Evolutionary conservation across 1,140 invertebrate genomes (phyloP).

Genomic region (Pachypeltis micranthus): DNA sequence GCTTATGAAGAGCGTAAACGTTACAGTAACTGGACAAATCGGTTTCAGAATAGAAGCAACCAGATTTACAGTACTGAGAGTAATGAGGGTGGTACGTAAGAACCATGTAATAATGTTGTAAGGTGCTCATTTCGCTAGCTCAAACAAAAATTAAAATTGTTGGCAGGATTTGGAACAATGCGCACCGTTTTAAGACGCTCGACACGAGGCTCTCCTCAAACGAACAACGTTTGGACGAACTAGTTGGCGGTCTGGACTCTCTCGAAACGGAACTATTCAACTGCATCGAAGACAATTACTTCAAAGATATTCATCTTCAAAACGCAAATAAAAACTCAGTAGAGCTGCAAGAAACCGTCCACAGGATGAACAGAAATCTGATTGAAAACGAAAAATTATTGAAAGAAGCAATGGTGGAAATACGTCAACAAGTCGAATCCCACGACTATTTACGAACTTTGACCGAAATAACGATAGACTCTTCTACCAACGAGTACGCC

Average conservation of each 20-base stretch:
- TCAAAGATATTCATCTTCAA: not conserved
- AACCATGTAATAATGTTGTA: no score
- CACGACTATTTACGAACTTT: not conserved
- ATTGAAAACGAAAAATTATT: not conserved
- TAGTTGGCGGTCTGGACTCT: not conserved
- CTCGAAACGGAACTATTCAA: not conserved
- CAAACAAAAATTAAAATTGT: no score
- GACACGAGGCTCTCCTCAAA: not conserved
- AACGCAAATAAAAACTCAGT: not conserved
- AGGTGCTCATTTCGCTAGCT: no score
- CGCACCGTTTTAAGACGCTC: not conserved
- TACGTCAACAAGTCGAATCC: not conserved
- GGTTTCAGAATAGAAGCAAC: no score
- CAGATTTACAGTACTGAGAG: no score
- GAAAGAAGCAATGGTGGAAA: not conserved
- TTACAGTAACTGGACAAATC: no score
- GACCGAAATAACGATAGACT: not conserved
- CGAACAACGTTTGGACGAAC: not conserved
- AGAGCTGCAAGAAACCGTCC: not conserved
- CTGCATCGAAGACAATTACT: not conserved
- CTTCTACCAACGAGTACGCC: not conserved
- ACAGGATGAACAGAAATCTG: not conserved
- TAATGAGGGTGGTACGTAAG: no score
- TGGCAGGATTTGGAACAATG: no score
- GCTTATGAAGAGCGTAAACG: no score